These are phyloP conservation scores for Dipodomys merriami DNA, from an alignment of 2,113 vertebrate genomes.

Conservation along the genomic window DNA sequence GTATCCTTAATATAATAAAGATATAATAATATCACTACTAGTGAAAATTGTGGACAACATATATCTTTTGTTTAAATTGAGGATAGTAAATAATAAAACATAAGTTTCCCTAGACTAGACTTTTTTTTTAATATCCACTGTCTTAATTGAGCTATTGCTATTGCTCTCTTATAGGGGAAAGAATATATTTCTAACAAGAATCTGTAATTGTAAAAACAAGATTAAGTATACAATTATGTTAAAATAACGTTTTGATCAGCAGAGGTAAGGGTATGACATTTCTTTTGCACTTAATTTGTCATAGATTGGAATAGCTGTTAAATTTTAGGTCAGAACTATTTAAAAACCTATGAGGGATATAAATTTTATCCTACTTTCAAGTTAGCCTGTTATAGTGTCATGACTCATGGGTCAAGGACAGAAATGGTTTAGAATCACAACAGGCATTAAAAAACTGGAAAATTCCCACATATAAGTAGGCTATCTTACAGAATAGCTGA, in stretches of 20 bases:
- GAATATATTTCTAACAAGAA: slow-evolving; percentile 84
- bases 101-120: slow-evolving; percentile 34
- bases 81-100: slow-evolving; percentile 9
- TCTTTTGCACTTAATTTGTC: slow-evolving; percentile 18
- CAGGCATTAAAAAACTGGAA: neutral
- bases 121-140: neutral
- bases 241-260: slow-evolving; percentile 85
- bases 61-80: neutral
- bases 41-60: too few relatives aligned
- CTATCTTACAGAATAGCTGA: neutral
- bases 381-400: neutral
- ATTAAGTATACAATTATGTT: slow-evolving; percentile 80
- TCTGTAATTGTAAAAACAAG: slow-evolving; percentile 82
- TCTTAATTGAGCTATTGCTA: slow-evolving; percentile 66
- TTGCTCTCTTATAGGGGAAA: slow-evolving; percentile 77
- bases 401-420: slow-evolving; percentile 14
- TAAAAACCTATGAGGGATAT: neutral
- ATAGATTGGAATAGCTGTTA: slow-evolving; percentile 22
- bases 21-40: too few relatives aligned
- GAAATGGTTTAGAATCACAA: neutral
- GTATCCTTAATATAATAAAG: too few relatives aligned
- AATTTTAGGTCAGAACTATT: neutral
- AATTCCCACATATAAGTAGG: neutral
- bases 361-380: slow-evolving; percentile 18
- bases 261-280: slow-evolving; percentile 84